Conservation (phyloP, 2,113 vertebrate species). For the Strigops habroptila region DNA sequence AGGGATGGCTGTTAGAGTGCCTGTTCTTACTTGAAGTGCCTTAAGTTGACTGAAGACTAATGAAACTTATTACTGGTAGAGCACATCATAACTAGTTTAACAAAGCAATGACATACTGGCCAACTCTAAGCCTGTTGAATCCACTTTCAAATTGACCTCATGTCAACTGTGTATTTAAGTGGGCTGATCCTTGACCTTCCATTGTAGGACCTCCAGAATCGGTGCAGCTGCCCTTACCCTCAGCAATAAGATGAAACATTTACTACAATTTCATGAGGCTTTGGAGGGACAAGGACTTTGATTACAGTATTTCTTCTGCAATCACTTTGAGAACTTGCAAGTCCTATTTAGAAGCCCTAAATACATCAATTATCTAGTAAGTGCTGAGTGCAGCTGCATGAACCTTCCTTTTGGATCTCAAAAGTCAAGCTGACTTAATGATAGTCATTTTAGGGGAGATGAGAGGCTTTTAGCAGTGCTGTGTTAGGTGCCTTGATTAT, state of each 20-base stretch:
- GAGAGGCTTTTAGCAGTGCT: background rate
- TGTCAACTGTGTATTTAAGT: background rate
- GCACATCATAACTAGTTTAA: background rate
- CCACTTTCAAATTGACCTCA: background rate
- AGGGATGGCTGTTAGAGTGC: background rate
- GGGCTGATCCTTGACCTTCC: background rate
- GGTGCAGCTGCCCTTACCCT: background rate
- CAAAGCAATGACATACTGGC: background rate
- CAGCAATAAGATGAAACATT: background rate
- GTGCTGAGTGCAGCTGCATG: constrained; percentile 30
- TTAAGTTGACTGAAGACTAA: background rate
- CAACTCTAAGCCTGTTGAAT: background rate
- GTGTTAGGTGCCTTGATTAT: background rate
- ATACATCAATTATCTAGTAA: constrained; percentile 26
- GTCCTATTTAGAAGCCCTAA: constrained; percentile 45
- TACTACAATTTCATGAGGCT: background rate
- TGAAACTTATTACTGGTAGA: constrained; percentile 24
- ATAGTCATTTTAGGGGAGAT: background rate
- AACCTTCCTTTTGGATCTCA: constrained; percentile 12
- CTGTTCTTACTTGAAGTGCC: background rate
- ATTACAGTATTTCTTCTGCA: constrained; percentile 29
- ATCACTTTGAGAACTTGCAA: constrained; percentile 18
- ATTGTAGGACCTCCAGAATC: background rate
- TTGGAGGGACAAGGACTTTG: constrained; percentile 9
- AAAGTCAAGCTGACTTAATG: constrained; percentile 18